Percentiles rank a stretch among this genome's conserved stretches.
These are phyloP conservation scores for Trinorchestia longiramus DNA, from an alignment of 1,140 invertebrate species.

Conservation along the genomic window DNA sequence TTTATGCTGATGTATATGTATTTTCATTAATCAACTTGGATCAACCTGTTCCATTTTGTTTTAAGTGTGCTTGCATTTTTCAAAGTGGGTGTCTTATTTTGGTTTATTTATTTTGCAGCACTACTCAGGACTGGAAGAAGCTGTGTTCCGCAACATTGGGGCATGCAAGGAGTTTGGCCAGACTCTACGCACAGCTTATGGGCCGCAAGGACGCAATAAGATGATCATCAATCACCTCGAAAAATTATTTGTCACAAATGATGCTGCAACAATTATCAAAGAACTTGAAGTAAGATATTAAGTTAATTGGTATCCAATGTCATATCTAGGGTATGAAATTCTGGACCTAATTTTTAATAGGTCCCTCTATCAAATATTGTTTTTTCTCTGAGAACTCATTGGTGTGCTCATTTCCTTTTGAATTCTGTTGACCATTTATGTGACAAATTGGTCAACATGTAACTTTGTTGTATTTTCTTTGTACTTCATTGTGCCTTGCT, in stretches of 20 bases:
- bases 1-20: no score
- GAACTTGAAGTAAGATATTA: conserved; percentile 82
- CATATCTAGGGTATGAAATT: no score
- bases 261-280: conserved; percentile 97
- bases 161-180: conserved; percentile 96
- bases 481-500: no score
- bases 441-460: no score
- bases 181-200: conserved; percentile 94
- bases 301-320: background rate
- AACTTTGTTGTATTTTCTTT: no score
- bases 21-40: no score
- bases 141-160: conserved; percentile 92
- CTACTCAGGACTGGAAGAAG: conserved; percentile 96
- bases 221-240: conserved; percentile 99
- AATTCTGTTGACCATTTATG: no score
- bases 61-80: background rate
- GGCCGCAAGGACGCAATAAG: conserved; percentile 96
- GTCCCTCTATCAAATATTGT: background rate
- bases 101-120: conserved; percentile 78
- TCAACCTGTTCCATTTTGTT: background rate
- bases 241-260: conserved; percentile 98
- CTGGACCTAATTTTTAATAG: no score
- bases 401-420: background rate
- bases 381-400: background rate
- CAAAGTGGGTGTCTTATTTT: conserved; percentile 29